Base-by-base conservation (phyloP, 2,888 invertebrate species). In the Tinea semifulvella region DNA sequence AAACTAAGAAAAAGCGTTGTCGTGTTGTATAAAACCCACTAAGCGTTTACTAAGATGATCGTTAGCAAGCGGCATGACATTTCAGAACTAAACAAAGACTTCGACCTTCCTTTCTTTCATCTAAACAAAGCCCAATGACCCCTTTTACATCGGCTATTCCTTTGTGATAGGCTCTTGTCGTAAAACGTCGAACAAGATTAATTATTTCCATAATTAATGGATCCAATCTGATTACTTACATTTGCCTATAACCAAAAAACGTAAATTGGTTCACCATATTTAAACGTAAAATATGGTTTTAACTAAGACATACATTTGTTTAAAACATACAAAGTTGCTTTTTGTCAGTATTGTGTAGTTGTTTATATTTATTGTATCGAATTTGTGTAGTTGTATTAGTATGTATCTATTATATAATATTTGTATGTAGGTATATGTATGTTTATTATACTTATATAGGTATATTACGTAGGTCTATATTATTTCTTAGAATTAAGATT, bases 121-220 rank as follows among this genome's bases (percentile, higher is more conserved):
- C 59, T 60, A 61, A 52, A 68, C 65, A 67, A 68, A 69, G 68
- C 62, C 61, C 57, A 66, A 68, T 72, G 68, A 68, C 67, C 68
- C 68, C 61, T 65, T 68, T 65, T 57, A 59, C 53, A 52, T 53
- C 53, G 54, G 58, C 55, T 56, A 56, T 52, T 59, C 61, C 63
- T 66, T 69, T 69, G 64, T 68, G 66, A 65, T 64, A 56, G 59
- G 57, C 57, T 56, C 55, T 57, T 57, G 56, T 61, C 64, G 61
- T 55, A 59, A 61, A 64, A 65, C 61, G 65, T 65, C 70, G 65
- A 68, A 67, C 58, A 65, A 69, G 67, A 73, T 72, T 73, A 73
- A 72, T 72, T 68, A 68, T 57, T 59, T 62, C 61, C 60, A 57
- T 65, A 69, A 69, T 68, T 56, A 63, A 62, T 49, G 43, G 35